Evolutionary conservation across 2,797 vertebrate species (phyloP), one percentile per base, ranked within the genome.

Genomic region (Toxotes lorentzi): DNA sequence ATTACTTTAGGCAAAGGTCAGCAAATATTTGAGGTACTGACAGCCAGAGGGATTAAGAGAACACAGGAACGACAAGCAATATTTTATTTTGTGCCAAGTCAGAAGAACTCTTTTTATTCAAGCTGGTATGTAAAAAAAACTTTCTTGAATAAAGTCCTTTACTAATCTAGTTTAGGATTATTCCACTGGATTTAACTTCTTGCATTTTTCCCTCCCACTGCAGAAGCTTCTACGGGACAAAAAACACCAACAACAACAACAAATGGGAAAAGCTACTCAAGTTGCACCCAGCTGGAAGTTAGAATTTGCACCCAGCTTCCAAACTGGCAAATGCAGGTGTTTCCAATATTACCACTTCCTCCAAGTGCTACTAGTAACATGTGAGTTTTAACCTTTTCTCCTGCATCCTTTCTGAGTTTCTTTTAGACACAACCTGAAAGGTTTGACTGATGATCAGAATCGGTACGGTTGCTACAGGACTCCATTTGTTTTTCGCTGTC

Each of bases 161-260:
- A 30, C 27, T 64, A 38, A 64, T 70, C 13, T 65, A 47, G 45
- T 53, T 35, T 43, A 27, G 53, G 60, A 70, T 75, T 47, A 70
- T 45, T 74, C 27, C 41, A 63, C 43, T 64, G 45, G 51, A 74
- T 80, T 74, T 51, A 58, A 68, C 41, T 57, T 78, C n/a, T 17
- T 38, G 50, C 7, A 13, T 72, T 50, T 53, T 19, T 51, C 38
- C 41, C 10, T 24, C 35, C 17, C 7, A 45, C 23, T 62, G 41
- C 41, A 45, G 30, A 19, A n/a, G 21, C 21, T 13, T 23, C 34
- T 23, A 40, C 12, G 14, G 35, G 5, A 35, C 14, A 23, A 35
- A 16, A 7, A 24, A n/a, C 51, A 66, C 3, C 23, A 53, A 6
- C 12, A 14, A 14, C 14, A 23, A 17, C n/a, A 54, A 41, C 65